A percentile compares a stretch with the other conserved stretches of the same genome.
Conservation (phyloP, 1,140 invertebrate species). For the Gryllus bimaculatus region DNA sequence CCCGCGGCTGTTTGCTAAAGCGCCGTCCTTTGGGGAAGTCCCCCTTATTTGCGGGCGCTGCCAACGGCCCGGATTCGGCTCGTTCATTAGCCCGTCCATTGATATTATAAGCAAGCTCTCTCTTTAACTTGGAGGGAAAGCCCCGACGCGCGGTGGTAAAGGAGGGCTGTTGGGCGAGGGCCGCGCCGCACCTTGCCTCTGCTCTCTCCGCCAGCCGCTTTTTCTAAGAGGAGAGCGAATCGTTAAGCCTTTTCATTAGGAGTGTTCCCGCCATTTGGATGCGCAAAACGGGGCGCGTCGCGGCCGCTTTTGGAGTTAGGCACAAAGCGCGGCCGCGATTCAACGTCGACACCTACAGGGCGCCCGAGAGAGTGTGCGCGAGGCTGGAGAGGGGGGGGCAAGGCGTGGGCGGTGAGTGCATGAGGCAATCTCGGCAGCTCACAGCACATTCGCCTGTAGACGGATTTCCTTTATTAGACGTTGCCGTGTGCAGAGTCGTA, state of each 20-base stretch:
- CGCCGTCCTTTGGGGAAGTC: conserved; percentile 2
- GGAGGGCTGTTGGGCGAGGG: no score
- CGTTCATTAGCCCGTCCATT: not conserved
- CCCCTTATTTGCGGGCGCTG: not conserved
- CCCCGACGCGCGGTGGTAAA: no score
- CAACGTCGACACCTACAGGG: not conserved
- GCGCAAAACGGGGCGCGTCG: not conserved
- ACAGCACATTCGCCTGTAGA: not conserved
- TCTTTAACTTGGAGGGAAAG: not conserved
- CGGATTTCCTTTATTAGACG: not conserved
- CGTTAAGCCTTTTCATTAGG: conserved; percentile 1
- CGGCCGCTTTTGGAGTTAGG: not conserved
- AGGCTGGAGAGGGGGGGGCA: no score
- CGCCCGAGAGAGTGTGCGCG: not conserved
- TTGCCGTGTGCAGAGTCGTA: not conserved
- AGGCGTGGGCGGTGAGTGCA: not conserved
- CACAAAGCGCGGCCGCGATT: not conserved
- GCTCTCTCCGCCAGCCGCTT: no score
- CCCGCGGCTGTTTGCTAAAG: not conserved
- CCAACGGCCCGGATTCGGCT: not conserved
- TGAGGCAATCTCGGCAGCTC: not conserved
- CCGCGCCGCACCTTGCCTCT: no score
- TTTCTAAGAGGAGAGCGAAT: not conserved
- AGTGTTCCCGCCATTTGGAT: not conserved
- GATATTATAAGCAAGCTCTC: conserved; percentile 3